Base-by-base conservation (phyloP, 2,888 invertebrate genomes). In the Nyleta sp. region DNA sequence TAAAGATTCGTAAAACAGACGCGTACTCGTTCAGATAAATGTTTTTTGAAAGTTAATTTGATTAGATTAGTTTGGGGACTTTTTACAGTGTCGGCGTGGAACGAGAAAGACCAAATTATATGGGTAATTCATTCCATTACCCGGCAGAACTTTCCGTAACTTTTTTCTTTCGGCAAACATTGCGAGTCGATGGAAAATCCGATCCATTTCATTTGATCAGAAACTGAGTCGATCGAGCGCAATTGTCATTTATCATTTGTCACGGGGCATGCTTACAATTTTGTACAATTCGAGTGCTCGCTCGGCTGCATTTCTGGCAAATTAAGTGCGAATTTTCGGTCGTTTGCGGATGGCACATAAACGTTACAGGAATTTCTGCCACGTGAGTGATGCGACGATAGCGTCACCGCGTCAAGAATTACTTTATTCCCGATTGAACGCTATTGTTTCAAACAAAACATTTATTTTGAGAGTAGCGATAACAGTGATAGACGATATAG, bases 401-500 rank as follows among this genome's bases (percentile, higher is more conserved):
- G 10, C 28, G 28, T 5, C 28, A 10, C 10, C 28, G 2, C 28
- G 28, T 10, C 28, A 28, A 10, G 8, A 60, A 42, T 71, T 52
- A 59, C 40, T 28, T 46, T 44, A 3, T 57, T 46, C 13, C 35
- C 7, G 53, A 28, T 65, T 44, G 44, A 31, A 59, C 22, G 11
- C 35, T 67, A 60, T 57, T 62, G 44, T 76, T 72, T 78, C 70
- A 73, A 78, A 74, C 20, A 74, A 78, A 78, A 78, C 78, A 74
- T 78, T 78, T 74, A 78, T 65, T 65, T 59, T 78, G 59, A 78
- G 70, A 78, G 78, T 48, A 78, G 73, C 78, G 73, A 78, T 78
- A 78, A 78, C 78, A 78, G 78, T 78, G 73, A 78, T 78, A 78
- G 77, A 72, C 5, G 71, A 77, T 77, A 67, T 77, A 71, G 60